Evolutionary conservation across 1,140 invertebrate species (phyloP).

Genomic region (Hyles vespertilio): DNA sequence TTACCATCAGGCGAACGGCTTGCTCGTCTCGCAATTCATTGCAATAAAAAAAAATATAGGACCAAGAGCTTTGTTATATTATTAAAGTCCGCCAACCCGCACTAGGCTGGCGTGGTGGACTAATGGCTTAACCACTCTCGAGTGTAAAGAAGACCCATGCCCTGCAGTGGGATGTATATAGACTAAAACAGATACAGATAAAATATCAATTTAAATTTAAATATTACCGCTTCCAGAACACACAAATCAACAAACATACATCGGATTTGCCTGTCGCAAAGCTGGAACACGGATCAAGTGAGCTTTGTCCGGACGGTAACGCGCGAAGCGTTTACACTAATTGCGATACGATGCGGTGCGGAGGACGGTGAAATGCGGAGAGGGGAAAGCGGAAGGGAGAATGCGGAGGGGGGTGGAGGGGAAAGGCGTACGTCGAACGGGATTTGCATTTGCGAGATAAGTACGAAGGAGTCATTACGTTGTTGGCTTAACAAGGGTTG

Average conservation of each 20-base stretch:
- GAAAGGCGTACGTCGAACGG: conserved; percentile 24
- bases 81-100: too few relatives aligned
- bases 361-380: background rate
- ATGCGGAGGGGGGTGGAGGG: background rate
- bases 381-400: background rate
- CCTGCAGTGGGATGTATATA: too few relatives aligned
- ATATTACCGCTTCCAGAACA: conserved; percentile 25
- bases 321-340: conserved; percentile 52
- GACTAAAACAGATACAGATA: too few relatives aligned
- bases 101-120: too few relatives aligned
- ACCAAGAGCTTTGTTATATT: too few relatives aligned
- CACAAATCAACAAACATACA: conserved; percentile 19
- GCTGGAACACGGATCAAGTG: conserved; percentile 50
- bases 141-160: too few relatives aligned
- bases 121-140: too few relatives aligned
- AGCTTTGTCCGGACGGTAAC: conserved; percentile 48
- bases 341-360: conserved; percentile 44
- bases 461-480: conserved; percentile 9
- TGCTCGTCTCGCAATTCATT: too few relatives aligned
- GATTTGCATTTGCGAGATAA: conserved; percentile 35
- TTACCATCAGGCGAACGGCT: too few relatives aligned
- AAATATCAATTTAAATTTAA: background rate
- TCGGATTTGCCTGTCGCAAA: conserved; percentile 59
- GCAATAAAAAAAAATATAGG: too few relatives aligned
- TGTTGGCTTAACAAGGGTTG: conserved; percentile 17